phyloP scores from a whole-genome alignment of 2,888 invertebrate species.

The Diogma glabrata region DNA sequence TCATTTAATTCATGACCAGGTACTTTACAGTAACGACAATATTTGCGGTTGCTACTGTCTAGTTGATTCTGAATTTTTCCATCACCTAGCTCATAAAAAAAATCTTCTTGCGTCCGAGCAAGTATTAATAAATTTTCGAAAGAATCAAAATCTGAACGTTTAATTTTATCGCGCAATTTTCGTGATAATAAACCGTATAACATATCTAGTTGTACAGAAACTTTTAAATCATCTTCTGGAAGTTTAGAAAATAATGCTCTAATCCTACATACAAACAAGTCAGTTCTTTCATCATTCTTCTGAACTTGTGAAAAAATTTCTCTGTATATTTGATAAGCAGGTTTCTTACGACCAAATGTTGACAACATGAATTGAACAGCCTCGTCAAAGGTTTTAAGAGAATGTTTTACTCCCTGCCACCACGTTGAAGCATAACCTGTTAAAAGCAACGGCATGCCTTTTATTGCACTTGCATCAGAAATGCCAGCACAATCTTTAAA shows the following conservation, averaged over 20 bases:
- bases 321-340: too few relatives aligned
- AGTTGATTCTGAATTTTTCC: not conserved
- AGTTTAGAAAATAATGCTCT: not conserved
- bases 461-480: not conserved
- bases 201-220: not conserved
- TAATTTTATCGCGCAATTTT: too few relatives aligned
- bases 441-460: not conserved
- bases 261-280: not conserved
- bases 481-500: not conserved
- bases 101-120: not conserved
- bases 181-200: too few relatives aligned
- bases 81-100: not conserved
- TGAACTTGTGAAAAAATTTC: not conserved
- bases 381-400: constrained; percentile 1
- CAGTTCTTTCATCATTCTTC: not conserved
- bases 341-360: not conserved
- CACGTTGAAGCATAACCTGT: too few relatives aligned
- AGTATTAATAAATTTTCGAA: not conserved
- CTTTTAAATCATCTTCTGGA: not conserved
- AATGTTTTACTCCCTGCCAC: not conserved
- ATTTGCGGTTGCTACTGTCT: not conserved
- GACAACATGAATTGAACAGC: not conserved
- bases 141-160: too few relatives aligned
- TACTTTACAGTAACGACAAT: too few relatives aligned
- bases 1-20: not conserved